Percentiles rank a stretch among this genome's conserved stretches.
phyloP scores from a whole-genome alignment of 1,140 invertebrate species.

The Eciton burchellii region DNA sequence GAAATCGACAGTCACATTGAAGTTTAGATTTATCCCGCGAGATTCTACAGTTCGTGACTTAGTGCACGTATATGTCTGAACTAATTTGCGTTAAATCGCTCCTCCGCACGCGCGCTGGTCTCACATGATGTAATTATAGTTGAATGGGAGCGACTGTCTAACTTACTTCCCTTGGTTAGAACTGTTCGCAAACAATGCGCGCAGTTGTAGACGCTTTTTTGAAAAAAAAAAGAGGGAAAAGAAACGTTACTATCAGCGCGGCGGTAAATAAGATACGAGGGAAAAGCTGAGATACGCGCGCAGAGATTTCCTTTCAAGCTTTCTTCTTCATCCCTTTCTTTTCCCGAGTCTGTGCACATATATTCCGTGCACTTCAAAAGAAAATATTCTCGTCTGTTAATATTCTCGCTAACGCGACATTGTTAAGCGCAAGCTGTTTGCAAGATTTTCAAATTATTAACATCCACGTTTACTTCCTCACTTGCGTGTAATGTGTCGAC shows the following conservation, averaged over 20 bases:
- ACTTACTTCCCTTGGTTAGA: constrained; percentile 7
- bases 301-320: constrained; percentile 9
- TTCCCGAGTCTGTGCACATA: neutral
- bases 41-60: neutral
- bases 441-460: neutral
- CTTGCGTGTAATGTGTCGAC: no score
- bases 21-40: constrained; percentile 45
- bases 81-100: constrained; percentile 52
- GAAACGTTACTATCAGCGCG: constrained; percentile 10
- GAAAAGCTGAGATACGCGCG: neutral
- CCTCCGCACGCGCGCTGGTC: constrained; percentile 6
- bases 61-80: constrained; percentile 7
- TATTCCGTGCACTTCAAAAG: neutral
- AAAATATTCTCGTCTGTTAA: constrained; percentile 13
- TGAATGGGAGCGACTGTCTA: constrained; percentile 6
- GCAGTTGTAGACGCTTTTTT: neutral
- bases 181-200: constrained; percentile 16
- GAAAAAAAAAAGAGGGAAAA: no score
- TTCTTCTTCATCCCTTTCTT: neutral
- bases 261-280: constrained; percentile 37
- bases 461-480: neutral
- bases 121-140: constrained; percentile 1
- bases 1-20: constrained; percentile 40
- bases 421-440: neutral
- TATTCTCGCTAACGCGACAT: neutral